Base-by-base conservation (phyloP, 2,113 vertebrate genomes). In the Sceloporus undulatus region DNA sequence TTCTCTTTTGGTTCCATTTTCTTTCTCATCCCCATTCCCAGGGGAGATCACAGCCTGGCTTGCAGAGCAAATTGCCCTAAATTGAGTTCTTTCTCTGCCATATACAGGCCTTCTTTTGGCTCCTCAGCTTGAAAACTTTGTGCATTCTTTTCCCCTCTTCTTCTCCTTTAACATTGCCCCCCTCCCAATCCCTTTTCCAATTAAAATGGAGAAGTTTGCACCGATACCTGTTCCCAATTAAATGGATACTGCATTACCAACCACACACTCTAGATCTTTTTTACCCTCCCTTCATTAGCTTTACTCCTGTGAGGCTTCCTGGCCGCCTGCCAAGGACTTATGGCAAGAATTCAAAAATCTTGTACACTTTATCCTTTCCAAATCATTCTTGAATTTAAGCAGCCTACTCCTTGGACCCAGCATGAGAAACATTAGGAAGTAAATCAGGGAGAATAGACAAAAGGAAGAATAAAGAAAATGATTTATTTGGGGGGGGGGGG, bases 11-110 rank as follows among this genome's bases (percentile, higher is more conserved):
- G 97, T 98, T 99, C 98, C 98, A 98, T 98, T 99, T 98, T 98
- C 98, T 98, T 97, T 96, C 97, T 98, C 97, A 98, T 98, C 98
- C 97, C 97, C 96, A 97, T 98, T 97, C 98, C 96, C 97, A 97
- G 97, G 97, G 97, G 98, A 98, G 97, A 97, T 97, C 96, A 97
- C 97, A 97, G 97, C 97, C 98, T 97, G 98, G 98, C 98, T 98
- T 98, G 98, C 98, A 94, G 97, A 98, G 98, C 98, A 99, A 99
- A 99, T 99, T 98, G 98, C 98, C 98, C 98, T 98, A 99, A 99
- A 99, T 99, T 99, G 98, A 99, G 98, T 98, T 99, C 98, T 98
- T 98, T 98, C 97, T 98, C 97, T 97, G 96, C 97, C 97, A 97
- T 96, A 98, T 97, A 98, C 97, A 98, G 97, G 97, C 95, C 97